Conservation (phyloP, 1,140 invertebrate genomes). For the Dendrolimus punctatus region DNA sequence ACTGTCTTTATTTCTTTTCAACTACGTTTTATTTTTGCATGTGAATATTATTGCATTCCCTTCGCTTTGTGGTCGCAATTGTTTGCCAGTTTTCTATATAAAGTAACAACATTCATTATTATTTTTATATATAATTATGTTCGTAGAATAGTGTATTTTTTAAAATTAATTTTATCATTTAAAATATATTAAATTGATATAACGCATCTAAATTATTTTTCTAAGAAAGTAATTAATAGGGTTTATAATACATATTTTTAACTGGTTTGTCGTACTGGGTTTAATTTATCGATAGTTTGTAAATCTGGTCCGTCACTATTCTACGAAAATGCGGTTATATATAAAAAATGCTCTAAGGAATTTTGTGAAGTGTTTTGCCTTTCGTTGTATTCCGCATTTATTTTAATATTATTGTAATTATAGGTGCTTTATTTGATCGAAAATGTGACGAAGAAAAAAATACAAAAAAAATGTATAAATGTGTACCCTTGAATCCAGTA, state of each 20-base stretch:
- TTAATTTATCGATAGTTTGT: too few relatives aligned
- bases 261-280: too few relatives aligned
- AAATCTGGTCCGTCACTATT: too few relatives aligned
- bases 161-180: too few relatives aligned
- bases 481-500: background rate
- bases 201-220: too few relatives aligned
- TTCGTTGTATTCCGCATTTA: conserved; percentile 39
- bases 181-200: too few relatives aligned
- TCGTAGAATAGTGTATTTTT: too few relatives aligned
- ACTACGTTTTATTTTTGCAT: background rate
- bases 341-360: conserved; percentile 11
- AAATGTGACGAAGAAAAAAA: conserved; percentile 13
- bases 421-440: conserved; percentile 23
- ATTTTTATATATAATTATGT: too few relatives aligned
- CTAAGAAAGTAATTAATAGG: too few relatives aligned
- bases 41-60: conserved; percentile 17
- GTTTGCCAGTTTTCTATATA: conserved; percentile 41
- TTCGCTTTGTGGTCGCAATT: conserved; percentile 43
- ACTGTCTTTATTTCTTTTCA: background rate
- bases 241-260: too few relatives aligned
- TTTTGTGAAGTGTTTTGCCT: conserved; percentile 47
- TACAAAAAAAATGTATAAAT: conserved; percentile 13
- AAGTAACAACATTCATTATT: conserved; percentile 13
- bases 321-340: too few relatives aligned
- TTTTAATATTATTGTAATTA: conserved; percentile 19